These are phyloP conservation scores for Protobothrops flavoviridis DNA, from an alignment of 2,113 vertebrate species.

Conservation along the genomic window DNA sequence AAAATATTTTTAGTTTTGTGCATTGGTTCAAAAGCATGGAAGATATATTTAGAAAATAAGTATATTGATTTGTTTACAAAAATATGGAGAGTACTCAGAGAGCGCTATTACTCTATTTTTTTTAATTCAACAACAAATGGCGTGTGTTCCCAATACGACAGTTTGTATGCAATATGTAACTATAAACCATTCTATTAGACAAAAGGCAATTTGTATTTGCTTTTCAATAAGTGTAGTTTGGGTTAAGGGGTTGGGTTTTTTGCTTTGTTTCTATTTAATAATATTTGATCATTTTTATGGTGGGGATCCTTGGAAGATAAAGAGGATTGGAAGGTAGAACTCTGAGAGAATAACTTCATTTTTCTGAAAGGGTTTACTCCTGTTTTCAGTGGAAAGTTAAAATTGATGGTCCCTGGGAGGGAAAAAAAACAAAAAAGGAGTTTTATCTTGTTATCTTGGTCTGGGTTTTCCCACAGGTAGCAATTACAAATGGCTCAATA, in stretches of 20 bases:
- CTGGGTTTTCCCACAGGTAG: conserved; percentile 15
- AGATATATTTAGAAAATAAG: background rate
- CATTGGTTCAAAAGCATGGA: background rate
- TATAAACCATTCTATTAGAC: background rate
- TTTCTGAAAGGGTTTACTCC: conserved; percentile 44
- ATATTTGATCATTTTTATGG: conserved; percentile 34
- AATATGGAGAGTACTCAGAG: background rate
- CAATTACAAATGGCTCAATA: background rate
- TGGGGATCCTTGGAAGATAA: conserved; percentile 23
- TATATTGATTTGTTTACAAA: background rate
- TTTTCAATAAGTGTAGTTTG: background rate
- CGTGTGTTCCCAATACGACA: background rate
- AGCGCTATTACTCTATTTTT: background rate
- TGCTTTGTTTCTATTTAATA: background rate
- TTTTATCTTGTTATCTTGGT: background rate
- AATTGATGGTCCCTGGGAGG: conserved; percentile 52
- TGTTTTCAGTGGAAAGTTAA: conserved; percentile 48
- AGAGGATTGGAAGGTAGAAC: conserved; percentile 5
- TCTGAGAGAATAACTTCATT: conserved; percentile 43
- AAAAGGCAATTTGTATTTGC: background rate
- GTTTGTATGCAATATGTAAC: background rate
- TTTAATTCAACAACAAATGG: background rate
- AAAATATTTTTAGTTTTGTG: background rate
- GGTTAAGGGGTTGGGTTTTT: background rate
- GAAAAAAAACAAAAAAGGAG: conserved; percentile 30